Evolutionary conservation across 2,888 invertebrate species (phyloP), one percentile per base, ranked within the genome.

Genomic region (Caenorhabditis auriculariae): DNA sequence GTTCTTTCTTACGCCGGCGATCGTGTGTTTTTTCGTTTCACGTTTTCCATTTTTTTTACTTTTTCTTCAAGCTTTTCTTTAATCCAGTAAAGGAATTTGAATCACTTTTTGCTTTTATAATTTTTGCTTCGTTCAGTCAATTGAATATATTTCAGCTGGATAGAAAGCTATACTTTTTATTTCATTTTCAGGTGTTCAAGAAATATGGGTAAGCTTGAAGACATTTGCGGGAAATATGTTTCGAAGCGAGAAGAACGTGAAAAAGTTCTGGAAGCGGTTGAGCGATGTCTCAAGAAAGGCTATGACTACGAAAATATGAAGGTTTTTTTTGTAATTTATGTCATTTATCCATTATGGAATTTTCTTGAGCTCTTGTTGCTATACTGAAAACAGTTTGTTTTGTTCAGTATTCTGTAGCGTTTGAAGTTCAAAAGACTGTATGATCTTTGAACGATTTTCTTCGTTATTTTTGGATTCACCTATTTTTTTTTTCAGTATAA

Each of bases 301-400:
- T 69, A 69, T 41, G 68, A 69, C 52, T 69, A 68, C 43, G 66
- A 69, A 17, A 58, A 62, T 32, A 47, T 72, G 58, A 66, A 60
- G 56, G 66, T 66, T 17, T 6, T 12, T 32, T 32, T 32, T 32
- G 35, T n/a, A 12, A 32, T 32, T 32, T 12, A 32, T 12, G 35
- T 32, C 9, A 32, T n/a, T n/a, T 12, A 32, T 12, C 9, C 35
- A 12, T 32, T n/a, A 32, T 32, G 9, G 35, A 32, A 32, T 9
- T 32, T n/a, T n/a, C n/a, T n/a, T n/a, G n/a, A n/a, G n/a, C n/a
- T n/a, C n/a, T n/a, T n/a, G n/a, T n/a, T n/a, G n/a, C n/a, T n/a
- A n/a, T n/a, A n/a, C n/a, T n/a, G n/a, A n/a, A n/a, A n/a, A n/a
- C n/a, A n/a, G n/a, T n/a, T n/a, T n/a, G n/a, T n/a, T n/a, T n/a